Percentiles rank a stretch among this genome's conserved stretches.
These are phyloP conservation scores for Jacana jacana DNA, from an alignment of 2,113 vertebrate species.

Conservation along the genomic window DNA sequence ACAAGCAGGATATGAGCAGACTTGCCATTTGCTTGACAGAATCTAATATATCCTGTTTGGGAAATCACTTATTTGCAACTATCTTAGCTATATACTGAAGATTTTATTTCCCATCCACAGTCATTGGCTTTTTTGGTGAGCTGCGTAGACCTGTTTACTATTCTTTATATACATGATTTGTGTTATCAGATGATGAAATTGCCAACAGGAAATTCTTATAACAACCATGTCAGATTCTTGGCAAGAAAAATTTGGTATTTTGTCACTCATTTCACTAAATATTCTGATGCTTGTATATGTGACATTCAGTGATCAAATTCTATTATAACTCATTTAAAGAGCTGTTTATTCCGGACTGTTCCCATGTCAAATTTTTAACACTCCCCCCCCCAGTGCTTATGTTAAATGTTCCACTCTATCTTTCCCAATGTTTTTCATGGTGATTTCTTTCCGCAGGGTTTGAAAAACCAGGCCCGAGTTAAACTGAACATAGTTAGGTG, in stretches of 20 bases:
- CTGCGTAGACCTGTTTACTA: background rate
- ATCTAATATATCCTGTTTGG: background rate
- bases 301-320: background rate
- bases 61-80: background rate
- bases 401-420: background rate
- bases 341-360: background rate
- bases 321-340: background rate
- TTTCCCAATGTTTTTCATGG: background rate
- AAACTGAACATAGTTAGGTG: slow-evolving; percentile 96
- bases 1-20: background rate
- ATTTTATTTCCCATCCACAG: background rate
- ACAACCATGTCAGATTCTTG: background rate
- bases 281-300: background rate
- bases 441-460: slow-evolving; percentile 77
- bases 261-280: background rate
- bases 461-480: slow-evolving; percentile 91
- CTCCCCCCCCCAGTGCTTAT: background rate
- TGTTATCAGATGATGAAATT: background rate
- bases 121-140: background rate
- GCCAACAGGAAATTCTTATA: background rate
- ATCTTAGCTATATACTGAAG: background rate
- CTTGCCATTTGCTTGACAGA: background rate
- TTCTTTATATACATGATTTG: background rate
- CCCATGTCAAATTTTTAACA: background rate
- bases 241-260: background rate